A percentile compares a stretch with the other conserved stretches of the same genome.
Evolutionary conservation across 2,113 vertebrate species (phyloP).

Genomic region (Gallinago media): DNA sequence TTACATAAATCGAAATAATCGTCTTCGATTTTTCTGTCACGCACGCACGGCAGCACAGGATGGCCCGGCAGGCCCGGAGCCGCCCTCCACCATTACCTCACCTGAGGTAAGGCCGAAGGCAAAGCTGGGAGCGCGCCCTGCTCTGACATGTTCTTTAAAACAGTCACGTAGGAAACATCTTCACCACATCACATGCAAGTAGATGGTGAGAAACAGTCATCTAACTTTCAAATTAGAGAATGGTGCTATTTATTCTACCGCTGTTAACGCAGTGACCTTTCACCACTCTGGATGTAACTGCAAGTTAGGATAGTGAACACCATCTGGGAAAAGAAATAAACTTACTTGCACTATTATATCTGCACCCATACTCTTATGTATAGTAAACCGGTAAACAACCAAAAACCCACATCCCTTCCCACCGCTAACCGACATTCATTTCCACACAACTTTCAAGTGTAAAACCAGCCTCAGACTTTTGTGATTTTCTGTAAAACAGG

Average conservation of each 20-base stretch:
- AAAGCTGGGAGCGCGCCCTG: not conserved
- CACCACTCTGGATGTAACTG: not conserved
- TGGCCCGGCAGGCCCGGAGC: rapidly evolving
- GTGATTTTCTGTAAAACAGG: not conserved
- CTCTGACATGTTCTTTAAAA: not conserved
- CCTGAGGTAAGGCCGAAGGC: not conserved
- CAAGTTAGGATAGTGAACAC: not conserved
- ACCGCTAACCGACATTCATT: not conserved
- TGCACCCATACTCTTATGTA: not conserved
- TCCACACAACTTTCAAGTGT: not conserved
- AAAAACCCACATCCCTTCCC: not conserved
- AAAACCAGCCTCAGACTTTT: not conserved
- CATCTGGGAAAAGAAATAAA: not conserved
- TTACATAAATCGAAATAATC: not conserved
- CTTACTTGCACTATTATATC: not conserved
- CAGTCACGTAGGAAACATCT: rapidly evolving
- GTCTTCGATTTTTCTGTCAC: rapidly evolving
- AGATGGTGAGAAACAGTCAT: not conserved
- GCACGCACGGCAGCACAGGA: rapidly evolving
- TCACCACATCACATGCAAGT: not conserved
- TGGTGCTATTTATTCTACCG: not conserved
- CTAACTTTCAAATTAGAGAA: not conserved
- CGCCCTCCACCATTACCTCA: rapidly evolving
- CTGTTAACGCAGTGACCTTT: not conserved
- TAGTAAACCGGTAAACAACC: not conserved